Conservation (phyloP, 2,888 invertebrate species). For the Hoplodrina ambigua region DNA sequence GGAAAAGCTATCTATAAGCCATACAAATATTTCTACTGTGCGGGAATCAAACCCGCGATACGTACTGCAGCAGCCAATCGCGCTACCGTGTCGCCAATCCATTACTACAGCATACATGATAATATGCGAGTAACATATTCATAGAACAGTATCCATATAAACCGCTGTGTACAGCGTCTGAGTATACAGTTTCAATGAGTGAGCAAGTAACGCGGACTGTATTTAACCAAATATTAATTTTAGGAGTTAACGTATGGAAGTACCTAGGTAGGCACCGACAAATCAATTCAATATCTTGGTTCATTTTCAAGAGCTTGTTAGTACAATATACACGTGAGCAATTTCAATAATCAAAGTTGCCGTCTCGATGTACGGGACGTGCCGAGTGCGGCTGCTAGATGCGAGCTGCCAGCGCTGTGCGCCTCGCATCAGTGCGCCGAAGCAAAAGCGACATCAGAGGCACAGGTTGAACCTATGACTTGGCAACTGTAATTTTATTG, state of each 20-base stretch:
- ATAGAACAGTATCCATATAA: background rate
- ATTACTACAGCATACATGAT: background rate
- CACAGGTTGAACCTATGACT: too few relatives aligned
- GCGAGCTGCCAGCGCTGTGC: background rate
- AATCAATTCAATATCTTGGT: background rate
- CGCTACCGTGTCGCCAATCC: too few relatives aligned
- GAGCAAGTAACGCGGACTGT: background rate
- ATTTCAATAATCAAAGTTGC: constrained; percentile 13
- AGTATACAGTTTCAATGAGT: constrained; percentile 6
- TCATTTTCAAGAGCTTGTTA: background rate
- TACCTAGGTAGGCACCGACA: background rate
- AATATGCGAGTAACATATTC: background rate
- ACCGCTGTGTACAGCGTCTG: background rate
- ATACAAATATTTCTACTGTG: too few relatives aligned
- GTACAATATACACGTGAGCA: background rate
- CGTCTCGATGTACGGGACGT: too few relatives aligned
- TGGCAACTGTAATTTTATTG: too few relatives aligned
- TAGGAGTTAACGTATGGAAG: background rate
- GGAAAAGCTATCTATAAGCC: too few relatives aligned
- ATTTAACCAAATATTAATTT: constrained; percentile 8
- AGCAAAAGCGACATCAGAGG: background rate
- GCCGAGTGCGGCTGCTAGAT: background rate
- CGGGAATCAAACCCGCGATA: too few relatives aligned
- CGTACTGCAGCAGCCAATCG: too few relatives aligned
- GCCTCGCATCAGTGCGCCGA: background rate